Evolutionary conservation across 2,113 vertebrate genomes (phyloP), one percentile per base, ranked within the genome.

Genomic region (Todiramphus saurophagus): DNA sequence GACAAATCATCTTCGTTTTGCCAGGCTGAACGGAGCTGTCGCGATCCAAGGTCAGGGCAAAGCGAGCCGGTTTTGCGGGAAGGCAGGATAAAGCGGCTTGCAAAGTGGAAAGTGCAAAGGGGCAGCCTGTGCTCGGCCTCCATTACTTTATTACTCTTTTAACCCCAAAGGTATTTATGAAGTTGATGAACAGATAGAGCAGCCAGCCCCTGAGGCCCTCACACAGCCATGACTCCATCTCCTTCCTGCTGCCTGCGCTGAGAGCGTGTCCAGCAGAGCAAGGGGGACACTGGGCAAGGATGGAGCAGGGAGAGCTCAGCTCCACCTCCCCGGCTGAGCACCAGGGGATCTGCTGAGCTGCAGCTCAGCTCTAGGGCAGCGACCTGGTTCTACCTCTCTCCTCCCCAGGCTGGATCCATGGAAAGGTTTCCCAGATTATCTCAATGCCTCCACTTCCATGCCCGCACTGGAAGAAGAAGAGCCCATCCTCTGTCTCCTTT

Each of bases 1-100:
- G 92, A 93, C 85, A 86, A 93, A 94, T 93, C n/a, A 80, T 77
- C 53, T 53, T 44, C 7, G 58, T 95, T 93, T 67, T 53, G 63
- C 39, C 24, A 3, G 87, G 67, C 75, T 78, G 90, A 91, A 50
- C 79, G 28, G 91, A 90, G 82, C 83, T 90, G 93, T 41, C 86
- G 13, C 53, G 5, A 35, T 21, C 25, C 90, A 94, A 95, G 96
- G 92, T 79, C 95, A 90, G 79, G 84, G 75, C 53, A 11, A 27
- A 62, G 75, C 2, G 11, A 82, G 86, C 60, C 16, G 80, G 35
- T 90, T 62, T 78, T 13, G 3, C 19, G 48, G 80, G 56, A 59
- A 80, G 82, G 93, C 43, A 37, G 59, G 67, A 53, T 37, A 33
- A 81, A 90, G 58, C 33, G 30, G n/a, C 33, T 77, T 12, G 58